Conservation (phyloP, 2,888 invertebrate species). For the Lithodes maja region DNA sequence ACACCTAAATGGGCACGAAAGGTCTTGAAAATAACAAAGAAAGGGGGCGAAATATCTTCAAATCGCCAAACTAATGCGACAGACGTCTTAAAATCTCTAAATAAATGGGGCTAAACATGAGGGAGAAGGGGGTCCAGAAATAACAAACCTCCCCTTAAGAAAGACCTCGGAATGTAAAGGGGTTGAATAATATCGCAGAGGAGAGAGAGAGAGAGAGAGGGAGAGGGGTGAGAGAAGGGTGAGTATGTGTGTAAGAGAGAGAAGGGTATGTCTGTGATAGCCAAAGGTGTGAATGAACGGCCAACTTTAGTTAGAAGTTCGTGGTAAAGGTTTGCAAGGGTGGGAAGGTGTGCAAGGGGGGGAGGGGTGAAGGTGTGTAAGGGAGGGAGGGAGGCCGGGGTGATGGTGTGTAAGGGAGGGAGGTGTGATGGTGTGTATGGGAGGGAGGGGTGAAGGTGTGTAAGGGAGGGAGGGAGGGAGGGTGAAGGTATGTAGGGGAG, state of each 20-base stretch:
- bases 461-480: not conserved
- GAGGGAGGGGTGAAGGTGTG: not conserved
- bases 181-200: not conserved
- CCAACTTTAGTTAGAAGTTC: not conserved
- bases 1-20: no score
- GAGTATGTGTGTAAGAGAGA: not conserved
- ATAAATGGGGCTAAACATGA: no score
- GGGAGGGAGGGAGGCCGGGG: not conserved
- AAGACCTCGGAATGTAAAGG: no score
- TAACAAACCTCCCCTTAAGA: no score
- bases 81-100: no score
- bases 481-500: not conserved
- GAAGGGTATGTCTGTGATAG: no score
- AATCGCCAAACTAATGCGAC: no score
- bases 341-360: not conserved
- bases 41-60: no score
- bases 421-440: not conserved
- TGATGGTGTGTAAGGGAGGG: not conserved
- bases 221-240: not conserved
- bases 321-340: not conserved
- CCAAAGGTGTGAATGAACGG: no score
- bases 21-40: no score
- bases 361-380: not conserved
- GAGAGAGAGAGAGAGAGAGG: not conserved
- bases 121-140: no score